These are phyloP conservation scores for Megastigmus dorsalis DNA, from an alignment of 2,888 invertebrate species.

Conservation along the genomic window DNA sequence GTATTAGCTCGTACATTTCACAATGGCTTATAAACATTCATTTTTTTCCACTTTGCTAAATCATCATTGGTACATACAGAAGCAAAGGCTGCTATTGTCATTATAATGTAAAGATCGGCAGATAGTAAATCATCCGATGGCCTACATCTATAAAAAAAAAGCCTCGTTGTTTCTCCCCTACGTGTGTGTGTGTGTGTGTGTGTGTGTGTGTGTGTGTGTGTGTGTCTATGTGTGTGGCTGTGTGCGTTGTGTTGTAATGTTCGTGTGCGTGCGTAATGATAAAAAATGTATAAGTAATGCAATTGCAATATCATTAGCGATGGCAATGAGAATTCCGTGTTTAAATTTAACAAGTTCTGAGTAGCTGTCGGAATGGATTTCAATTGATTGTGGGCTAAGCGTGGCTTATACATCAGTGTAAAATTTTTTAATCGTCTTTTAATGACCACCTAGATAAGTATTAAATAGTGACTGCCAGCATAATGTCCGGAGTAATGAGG, in stretches of 20 bases:
- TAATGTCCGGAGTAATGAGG: no score
- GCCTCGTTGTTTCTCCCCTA: no score
- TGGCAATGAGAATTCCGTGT: conserved; percentile 5
- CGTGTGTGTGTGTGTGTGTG: no score
- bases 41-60: conserved; percentile 19
- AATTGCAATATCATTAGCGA: not conserved
- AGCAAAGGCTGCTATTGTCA: conserved; percentile 13
- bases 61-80: conserved; percentile 11
- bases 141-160: conserved; percentile 8
- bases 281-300: conserved; percentile 8
- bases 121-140: conserved; percentile 26
- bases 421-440: conserved; percentile 21
- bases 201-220: no score
- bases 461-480: no score
- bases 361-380: conserved; percentile 15
- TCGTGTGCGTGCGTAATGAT: no score
- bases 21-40: conserved; percentile 32
- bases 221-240: no score
- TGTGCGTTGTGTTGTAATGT: no score
- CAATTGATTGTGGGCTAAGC: conserved; percentile 12
- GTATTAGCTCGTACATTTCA: conserved; percentile 32
- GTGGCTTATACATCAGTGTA: conserved; percentile 11
- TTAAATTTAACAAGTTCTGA: conserved; percentile 29
- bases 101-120: conserved; percentile 15
- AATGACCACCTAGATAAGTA: not conserved